Evolutionary conservation across 1,140 invertebrate genomes (phyloP).

Genomic region (Drepana arcuata): DNA sequence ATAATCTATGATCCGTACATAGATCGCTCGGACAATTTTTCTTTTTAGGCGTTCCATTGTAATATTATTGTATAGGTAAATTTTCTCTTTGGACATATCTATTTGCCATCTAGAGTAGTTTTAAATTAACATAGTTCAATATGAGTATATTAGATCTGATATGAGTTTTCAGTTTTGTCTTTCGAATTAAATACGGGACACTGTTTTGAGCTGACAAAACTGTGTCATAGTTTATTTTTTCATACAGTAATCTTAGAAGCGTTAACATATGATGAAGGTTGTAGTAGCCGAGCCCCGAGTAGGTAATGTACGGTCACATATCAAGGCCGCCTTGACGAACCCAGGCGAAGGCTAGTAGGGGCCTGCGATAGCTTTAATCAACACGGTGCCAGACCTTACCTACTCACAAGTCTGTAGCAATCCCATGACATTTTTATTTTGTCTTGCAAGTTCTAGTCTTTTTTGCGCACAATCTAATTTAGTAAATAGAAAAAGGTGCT

Average conservation of each 20-base stretch:
- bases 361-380: no score
- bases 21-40: conserved; percentile 22
- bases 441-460: conserved; percentile 62
- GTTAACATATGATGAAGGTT: no score
- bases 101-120: conserved; percentile 41
- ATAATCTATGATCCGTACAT: conserved; percentile 49
- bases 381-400: no score
- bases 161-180: conserved; percentile 15
- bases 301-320: no score
- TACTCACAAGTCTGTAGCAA: conserved; percentile 18
- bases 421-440: conserved; percentile 42
- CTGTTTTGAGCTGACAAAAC: no score
- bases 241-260: no score
- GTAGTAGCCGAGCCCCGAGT: no score
- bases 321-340: no score
- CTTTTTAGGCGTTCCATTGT: conserved; percentile 16
- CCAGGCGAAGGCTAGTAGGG: no score
- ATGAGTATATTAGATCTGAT: conserved; percentile 35
- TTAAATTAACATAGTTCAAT: conserved; percentile 24
- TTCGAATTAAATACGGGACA: no score
- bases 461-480: conserved; percentile 58
- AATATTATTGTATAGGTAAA: conserved; percentile 22
- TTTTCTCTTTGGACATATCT: conserved; percentile 30
- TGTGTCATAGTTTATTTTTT: no score
- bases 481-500: conserved; percentile 50